phyloP scores from a whole-genome alignment of 2,113 vertebrate genomes.

The Panurus biarmicus region DNA sequence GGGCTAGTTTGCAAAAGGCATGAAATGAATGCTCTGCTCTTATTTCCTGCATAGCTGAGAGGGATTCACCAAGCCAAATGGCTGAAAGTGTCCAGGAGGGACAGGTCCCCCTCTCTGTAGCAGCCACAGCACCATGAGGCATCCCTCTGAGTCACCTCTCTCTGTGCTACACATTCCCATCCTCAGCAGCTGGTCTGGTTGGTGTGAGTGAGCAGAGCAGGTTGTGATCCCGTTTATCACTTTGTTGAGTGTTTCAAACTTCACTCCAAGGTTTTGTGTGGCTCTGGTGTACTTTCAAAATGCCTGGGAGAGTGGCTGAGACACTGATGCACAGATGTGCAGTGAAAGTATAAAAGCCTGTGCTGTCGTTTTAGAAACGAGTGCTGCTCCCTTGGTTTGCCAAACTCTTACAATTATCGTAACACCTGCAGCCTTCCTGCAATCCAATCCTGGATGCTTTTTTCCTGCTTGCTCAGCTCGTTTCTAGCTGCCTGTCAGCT shows the following conservation, averaged over 20 bases:
- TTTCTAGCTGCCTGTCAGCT: background rate
- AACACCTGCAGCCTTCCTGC: slow-evolving; percentile 30
- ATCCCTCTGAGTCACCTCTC: background rate
- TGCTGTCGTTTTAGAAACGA: background rate
- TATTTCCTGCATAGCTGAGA: background rate
- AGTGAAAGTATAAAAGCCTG: background rate
- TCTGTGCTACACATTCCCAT: fast-evolving
- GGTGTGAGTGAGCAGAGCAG: background rate
- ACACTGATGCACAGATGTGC: background rate
- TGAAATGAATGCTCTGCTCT: background rate
- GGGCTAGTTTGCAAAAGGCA: background rate
- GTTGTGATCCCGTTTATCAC: background rate
- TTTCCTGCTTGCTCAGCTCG: background rate
- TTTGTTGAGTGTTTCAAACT: background rate
- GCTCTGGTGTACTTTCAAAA: background rate
- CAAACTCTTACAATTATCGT: background rate
- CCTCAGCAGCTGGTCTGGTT: background rate
- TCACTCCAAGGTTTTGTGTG: background rate
- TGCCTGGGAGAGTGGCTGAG: background rate
- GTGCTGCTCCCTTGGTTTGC: background rate
- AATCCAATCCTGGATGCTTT: background rate
- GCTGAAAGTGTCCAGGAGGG: background rate
- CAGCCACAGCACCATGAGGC: background rate
- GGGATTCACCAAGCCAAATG: background rate
- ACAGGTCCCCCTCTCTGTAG: background rate